phyloP scores from a whole-genome alignment of 1,140 invertebrate genomes.

The Drosophila biarmipes region DNA sequence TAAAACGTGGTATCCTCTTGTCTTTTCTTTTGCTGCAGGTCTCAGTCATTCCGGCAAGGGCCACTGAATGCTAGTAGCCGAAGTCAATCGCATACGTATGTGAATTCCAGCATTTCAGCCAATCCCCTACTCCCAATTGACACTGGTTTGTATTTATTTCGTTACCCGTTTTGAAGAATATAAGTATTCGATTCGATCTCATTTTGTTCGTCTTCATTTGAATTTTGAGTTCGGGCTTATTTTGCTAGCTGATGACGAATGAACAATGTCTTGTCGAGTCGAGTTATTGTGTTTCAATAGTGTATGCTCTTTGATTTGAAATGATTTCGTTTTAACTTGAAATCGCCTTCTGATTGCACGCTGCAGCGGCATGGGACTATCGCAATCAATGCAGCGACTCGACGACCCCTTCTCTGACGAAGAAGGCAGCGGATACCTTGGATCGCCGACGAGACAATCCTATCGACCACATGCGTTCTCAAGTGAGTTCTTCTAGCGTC shows the following conservation, averaged over 20 bases:
- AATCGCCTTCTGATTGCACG: constrained; percentile 32
- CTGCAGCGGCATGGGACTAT: constrained; percentile 84
- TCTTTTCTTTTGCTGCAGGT: constrained; percentile 91
- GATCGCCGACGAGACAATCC: constrained; percentile 85
- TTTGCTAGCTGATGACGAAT: constrained; percentile 49
- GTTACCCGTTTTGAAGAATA: constrained; percentile 49
- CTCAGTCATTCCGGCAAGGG: constrained; percentile 92
- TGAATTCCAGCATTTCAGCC: constrained; percentile 92
- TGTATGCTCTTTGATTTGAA: constrained; percentile 33
- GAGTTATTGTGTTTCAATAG: constrained; percentile 45
- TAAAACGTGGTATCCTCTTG: constrained; percentile 86
- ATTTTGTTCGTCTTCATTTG: constrained; percentile 54
- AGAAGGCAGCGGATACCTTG: constrained; percentile 85
- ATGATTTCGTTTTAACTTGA: constrained; percentile 36
- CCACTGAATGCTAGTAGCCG: constrained; percentile 86
- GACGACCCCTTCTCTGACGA: constrained; percentile 85
- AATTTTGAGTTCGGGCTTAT: constrained; percentile 36
- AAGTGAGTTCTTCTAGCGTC: constrained; percentile 54
- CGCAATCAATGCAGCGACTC: constrained; percentile 84
- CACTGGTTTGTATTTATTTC: constrained; percentile 87
- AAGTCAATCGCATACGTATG: constrained; percentile 85
- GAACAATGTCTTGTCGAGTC: constrained; percentile 57
- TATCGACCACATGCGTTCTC: constrained; percentile 84
- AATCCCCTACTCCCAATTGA: constrained; percentile 93
- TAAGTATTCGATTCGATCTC: constrained; percentile 51